A percentile compares a stretch with the other conserved stretches of the same genome.
Evolutionary conservation across 1,140 invertebrate genomes (phyloP).

Genomic region (Rhyzopertha dominica): DNA sequence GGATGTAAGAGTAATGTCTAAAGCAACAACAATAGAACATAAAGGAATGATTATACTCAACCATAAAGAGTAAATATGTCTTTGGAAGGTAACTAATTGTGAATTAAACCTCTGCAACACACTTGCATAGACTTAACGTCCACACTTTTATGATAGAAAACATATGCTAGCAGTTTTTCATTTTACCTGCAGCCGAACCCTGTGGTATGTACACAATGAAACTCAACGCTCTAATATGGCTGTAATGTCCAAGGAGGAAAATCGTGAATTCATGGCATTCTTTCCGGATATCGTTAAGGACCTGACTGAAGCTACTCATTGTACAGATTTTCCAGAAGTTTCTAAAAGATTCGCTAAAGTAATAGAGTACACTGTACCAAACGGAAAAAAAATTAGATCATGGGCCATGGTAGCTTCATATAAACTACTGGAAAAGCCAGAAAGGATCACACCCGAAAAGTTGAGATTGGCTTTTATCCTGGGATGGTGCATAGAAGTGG

Average conservation of each 20-base stretch:
- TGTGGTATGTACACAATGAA: too few relatives aligned
- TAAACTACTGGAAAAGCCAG: slow-evolving; percentile 56
- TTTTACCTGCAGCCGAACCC: too few relatives aligned
- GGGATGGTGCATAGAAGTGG: slow-evolving; percentile 90
- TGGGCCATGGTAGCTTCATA: slow-evolving; percentile 73
- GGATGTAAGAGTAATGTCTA: too few relatives aligned
- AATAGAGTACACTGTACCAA: slow-evolving; percentile 72
- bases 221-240: too few relatives aligned
- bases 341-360: slow-evolving; percentile 71
- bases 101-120: too few relatives aligned
- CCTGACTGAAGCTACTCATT: slow-evolving; percentile 62
- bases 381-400: slow-evolving; percentile 73
- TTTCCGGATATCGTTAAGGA: slow-evolving; percentile 78
- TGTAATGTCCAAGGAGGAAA: slow-evolving; percentile 75
- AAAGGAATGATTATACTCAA: too few relatives aligned
- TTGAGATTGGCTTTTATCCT: slow-evolving; percentile 71
- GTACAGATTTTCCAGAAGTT: slow-evolving; percentile 64
- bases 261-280: slow-evolving; percentile 76
- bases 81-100: too few relatives aligned
- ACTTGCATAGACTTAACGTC: too few relatives aligned
- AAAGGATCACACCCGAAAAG: slow-evolving; percentile 65
- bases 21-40: too few relatives aligned
- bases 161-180: too few relatives aligned
- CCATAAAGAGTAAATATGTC: too few relatives aligned
- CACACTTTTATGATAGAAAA: too few relatives aligned